phyloP scores from a whole-genome alignment of 2,888 invertebrate genomes.

The Phengaris arion region DNA sequence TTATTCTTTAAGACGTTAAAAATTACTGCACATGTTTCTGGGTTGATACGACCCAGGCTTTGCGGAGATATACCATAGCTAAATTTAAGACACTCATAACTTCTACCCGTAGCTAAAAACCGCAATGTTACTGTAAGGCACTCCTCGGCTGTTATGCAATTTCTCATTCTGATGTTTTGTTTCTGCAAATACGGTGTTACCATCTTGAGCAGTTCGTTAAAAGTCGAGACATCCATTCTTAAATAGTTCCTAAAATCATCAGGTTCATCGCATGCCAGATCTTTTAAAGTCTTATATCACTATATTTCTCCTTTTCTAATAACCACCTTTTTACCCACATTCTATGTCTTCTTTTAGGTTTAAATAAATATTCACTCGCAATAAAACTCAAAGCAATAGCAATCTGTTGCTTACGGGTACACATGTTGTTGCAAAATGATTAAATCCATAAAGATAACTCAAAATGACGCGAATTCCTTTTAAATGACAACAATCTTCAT shows the following conservation, averaged over 20 bases:
- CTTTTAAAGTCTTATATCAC: not conserved
- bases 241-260: constrained; percentile 5
- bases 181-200: constrained; percentile 23
- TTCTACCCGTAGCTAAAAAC: constrained; percentile 24
- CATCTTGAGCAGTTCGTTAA: constrained; percentile 19
- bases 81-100: constrained; percentile 21
- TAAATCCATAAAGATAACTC: no score
- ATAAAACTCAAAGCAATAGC: constrained; percentile 15
- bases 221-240: constrained; percentile 22
- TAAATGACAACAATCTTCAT: no score
- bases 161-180: constrained; percentile 19
- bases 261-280: not conserved
- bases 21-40: not conserved
- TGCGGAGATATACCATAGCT: constrained; percentile 23
- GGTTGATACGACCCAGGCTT: constrained; percentile 1
- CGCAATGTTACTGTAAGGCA: constrained; percentile 21
- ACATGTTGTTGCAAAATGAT: no score
- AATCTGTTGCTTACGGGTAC: constrained; percentile 4
- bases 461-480: no score
- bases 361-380: constrained; percentile 24
- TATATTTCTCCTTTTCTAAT: no score
- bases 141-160: constrained; percentile 20
- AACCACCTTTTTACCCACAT: constrained; percentile 15
- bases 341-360: constrained; percentile 25
- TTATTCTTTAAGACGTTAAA: no score